Conservation (phyloP, 2,113 vertebrate genomes). For the Thymallus thymallus region DNA sequence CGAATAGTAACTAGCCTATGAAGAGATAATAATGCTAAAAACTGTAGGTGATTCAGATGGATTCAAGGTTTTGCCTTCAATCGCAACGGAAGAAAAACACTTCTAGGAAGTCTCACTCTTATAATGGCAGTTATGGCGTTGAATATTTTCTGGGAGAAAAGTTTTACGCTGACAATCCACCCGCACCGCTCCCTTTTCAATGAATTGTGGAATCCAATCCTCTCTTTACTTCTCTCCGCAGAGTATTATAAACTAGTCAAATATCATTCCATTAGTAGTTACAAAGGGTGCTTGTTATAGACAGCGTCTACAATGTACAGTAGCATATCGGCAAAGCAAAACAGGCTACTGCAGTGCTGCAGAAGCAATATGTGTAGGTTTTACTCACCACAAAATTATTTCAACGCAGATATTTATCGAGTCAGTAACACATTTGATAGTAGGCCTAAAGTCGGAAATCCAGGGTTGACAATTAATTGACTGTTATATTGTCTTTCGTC, state of each 20-base stretch:
- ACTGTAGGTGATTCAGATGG: constrained; percentile 2
- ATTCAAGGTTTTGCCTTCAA: constrained; percentile 19
- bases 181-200: constrained; percentile 67
- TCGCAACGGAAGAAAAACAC: constrained; percentile 23
- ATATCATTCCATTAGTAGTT: not conserved
- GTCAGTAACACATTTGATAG: constrained; percentile 54
- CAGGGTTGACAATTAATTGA: constrained; percentile 52
- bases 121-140: constrained; percentile 60
- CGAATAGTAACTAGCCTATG: not conserved
- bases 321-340: constrained; percentile 48
- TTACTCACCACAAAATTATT: constrained; percentile 68
- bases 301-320: constrained; percentile 51
- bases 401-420: constrained; percentile 33
- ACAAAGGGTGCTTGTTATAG: constrained; percentile 25
- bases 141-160: constrained; percentile 72
- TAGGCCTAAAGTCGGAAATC: constrained; percentile 41
- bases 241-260: constrained; percentile 18
- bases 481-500: constrained; percentile 65
- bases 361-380: constrained; percentile 62
- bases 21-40: constrained; percentile 9
- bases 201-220: constrained; percentile 33
- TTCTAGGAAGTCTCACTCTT: constrained; percentile 53
- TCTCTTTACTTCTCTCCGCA: constrained; percentile 30
- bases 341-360: constrained; percentile 70
- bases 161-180: constrained; percentile 66